phyloP scores from a whole-genome alignment of 2,797 vertebrate genomes.

The Danio albolineatus region DNA sequence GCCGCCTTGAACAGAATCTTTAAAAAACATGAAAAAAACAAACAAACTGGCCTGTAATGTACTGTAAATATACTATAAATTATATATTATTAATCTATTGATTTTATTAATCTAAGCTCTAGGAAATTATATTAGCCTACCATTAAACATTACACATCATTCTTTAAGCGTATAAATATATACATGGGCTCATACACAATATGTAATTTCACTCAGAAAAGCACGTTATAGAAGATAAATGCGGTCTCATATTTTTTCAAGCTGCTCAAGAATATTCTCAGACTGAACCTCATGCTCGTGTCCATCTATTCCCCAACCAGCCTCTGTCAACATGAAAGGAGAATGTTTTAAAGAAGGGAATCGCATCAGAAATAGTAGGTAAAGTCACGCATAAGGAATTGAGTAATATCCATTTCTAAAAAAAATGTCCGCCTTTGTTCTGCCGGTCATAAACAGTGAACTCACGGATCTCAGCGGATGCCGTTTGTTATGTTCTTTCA shows the following conservation, averaged over 20 bases:
- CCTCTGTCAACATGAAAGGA: conserved; percentile 7
- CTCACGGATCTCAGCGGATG: conserved; percentile 17
- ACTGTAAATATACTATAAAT: no score
- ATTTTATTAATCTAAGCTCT: no score
- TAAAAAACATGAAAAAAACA: no score
- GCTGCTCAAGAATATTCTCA: neutral
- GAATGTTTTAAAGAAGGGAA: conserved; percentile 15
- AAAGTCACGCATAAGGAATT: conserved; percentile 30
- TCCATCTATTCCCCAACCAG: conserved; percentile 1
- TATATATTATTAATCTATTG: no score
- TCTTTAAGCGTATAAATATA: neutral
- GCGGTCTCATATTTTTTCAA: conserved; percentile 22
- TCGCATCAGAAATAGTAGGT: neutral
- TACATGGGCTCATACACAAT: neutral
- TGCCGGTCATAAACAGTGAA: conserved; percentile 43
- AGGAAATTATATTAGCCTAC: no score
- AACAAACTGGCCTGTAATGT: no score
- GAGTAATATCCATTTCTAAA: conserved; percentile 21
- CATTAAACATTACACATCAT: no score
- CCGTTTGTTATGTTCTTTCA: conserved; percentile 45
- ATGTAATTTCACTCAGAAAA: neutral
- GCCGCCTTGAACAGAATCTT: no score
- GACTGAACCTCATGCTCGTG: conserved; percentile 4
- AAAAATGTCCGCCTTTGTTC: conserved; percentile 29
- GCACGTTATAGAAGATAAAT: neutral